phyloP scores from a whole-genome alignment of 2,797 vertebrate genomes.

The Phoebastria nigripes region DNA sequence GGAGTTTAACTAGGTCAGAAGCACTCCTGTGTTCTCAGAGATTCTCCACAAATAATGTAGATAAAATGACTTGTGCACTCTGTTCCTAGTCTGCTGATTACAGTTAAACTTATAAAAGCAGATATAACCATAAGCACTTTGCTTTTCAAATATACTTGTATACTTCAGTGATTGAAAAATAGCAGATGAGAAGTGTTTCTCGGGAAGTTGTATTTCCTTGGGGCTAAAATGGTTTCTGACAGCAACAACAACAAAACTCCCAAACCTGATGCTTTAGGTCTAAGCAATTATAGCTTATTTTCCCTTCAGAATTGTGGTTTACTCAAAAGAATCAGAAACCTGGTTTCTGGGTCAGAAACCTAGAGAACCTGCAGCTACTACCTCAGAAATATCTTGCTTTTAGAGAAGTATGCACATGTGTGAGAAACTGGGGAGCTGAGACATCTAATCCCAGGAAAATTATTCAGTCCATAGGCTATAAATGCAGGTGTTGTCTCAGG shows the following conservation, averaged over 20 bases:
- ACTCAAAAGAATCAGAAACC: background rate
- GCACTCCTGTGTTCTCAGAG: conserved; percentile 21
- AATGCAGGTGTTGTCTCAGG: background rate
- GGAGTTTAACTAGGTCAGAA: conserved; percentile 47
- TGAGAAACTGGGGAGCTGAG: background rate
- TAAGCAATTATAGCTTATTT: background rate
- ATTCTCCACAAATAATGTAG: conserved; percentile 1
- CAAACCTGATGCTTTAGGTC: background rate
- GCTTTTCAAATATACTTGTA: background rate
- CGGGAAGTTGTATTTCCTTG: background rate
- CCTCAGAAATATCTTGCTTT: background rate
- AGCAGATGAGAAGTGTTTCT: conserved; percentile 10
- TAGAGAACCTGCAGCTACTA: background rate
- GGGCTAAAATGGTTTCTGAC: background rate
- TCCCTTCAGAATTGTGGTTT: background rate
- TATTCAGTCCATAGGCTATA: background rate
- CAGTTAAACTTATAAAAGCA: conserved; percentile 41
- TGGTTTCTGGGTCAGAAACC: background rate
- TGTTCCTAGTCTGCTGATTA: conserved; percentile 25
- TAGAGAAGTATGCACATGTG: background rate
- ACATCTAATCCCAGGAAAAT: background rate
- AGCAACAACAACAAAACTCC: background rate
- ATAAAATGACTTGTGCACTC: conserved; percentile 19
- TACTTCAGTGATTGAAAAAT: conserved; percentile 14
- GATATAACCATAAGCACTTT: background rate